Evolutionary conservation across 2,797 vertebrate species (phyloP).

Genomic region (Benthosema pterotum): DNA sequence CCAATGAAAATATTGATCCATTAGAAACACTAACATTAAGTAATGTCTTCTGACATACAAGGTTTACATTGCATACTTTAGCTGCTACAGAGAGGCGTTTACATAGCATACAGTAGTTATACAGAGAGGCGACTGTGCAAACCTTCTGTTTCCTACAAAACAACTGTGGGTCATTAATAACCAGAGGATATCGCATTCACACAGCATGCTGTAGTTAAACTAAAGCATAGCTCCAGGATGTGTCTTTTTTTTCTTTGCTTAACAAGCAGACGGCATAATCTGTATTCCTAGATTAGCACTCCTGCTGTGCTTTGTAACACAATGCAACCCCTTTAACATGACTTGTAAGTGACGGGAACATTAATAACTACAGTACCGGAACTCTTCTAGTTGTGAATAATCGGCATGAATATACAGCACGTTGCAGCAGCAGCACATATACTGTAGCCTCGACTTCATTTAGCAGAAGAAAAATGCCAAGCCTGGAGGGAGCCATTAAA

Average conservation of each 20-base stretch:
- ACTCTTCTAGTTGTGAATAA: slow-evolving; percentile 1
- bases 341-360: slow-evolving; percentile 3
- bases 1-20: too few relatives aligned
- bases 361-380: slow-evolving; percentile 9
- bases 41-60: too few relatives aligned
- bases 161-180: background rate
- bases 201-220: background rate
- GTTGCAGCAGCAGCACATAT: background rate
- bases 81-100: too few relatives aligned
- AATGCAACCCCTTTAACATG: background rate
- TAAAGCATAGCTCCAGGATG: slow-evolving; percentile 4
- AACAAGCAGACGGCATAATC: slow-evolving; percentile 6
- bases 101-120: too few relatives aligned
- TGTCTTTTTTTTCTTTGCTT: slow-evolving; percentile 3
- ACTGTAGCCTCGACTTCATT: background rate
- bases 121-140: slow-evolving; percentile 1
- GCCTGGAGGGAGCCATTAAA: background rate
- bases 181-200: slow-evolving; percentile 6
- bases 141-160: slow-evolving; percentile 3
- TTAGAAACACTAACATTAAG: too few relatives aligned
- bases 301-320: slow-evolving; percentile 1
- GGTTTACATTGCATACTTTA: too few relatives aligned
- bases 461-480: background rate
- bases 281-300: slow-evolving; percentile 15
- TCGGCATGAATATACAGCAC: background rate